These are phyloP conservation scores for Himalopsyche kuldschensis DNA, from an alignment of 2,888 invertebrate genomes.

Conservation along the genomic window DNA sequence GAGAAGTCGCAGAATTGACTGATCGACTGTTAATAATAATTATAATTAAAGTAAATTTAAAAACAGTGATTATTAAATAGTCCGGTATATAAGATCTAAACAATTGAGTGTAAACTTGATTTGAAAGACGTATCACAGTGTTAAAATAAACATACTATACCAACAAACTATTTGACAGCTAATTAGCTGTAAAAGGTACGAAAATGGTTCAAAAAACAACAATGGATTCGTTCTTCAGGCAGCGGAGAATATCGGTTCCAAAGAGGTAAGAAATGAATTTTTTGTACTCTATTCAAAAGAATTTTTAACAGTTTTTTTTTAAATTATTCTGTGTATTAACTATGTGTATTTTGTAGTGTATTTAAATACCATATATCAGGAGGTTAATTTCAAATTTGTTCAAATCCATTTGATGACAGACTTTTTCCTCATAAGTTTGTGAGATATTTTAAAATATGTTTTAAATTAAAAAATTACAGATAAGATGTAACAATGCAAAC, in stretches of 20 bases:
- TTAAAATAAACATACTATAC: background rate
- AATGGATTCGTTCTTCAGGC: constrained; percentile 41
- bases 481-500: too few species aligned
- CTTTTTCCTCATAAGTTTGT: too few species aligned
- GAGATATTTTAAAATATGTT: too few species aligned
- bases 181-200: background rate
- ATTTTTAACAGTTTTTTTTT: too few species aligned
- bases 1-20: background rate
- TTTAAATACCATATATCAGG: too few species aligned
- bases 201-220: constrained; percentile 24
- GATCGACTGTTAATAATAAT: background rate
- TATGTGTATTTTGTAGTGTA: too few species aligned
- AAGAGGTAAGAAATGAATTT: constrained; percentile 45
- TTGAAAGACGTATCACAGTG: background rate
- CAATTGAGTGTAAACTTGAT: background rate
- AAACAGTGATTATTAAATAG: background rate
- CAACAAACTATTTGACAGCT: background rate
- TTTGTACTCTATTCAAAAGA: too few species aligned
- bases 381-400: too few species aligned
- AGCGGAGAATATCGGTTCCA: constrained; percentile 47
- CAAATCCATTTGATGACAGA: too few species aligned
- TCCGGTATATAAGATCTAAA: too few species aligned
- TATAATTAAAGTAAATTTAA: background rate
- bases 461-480: too few species aligned
- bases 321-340: too few species aligned